Conservation (phyloP, 2,797 vertebrate genomes). For the Balearica regulorum region DNA sequence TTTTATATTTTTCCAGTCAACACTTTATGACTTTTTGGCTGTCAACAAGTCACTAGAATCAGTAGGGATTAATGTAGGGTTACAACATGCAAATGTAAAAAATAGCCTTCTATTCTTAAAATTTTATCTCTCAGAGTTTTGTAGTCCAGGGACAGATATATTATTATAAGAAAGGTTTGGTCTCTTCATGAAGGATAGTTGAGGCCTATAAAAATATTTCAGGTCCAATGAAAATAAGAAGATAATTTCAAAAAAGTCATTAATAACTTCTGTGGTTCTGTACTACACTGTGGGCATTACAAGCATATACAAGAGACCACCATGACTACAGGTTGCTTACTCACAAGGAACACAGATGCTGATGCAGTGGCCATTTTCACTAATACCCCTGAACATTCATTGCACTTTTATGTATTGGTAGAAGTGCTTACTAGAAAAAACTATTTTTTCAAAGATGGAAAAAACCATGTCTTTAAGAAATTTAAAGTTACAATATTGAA, state of each 20-base stretch:
- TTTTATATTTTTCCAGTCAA: background rate
- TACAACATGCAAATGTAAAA: background rate
- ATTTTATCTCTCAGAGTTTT: background rate
- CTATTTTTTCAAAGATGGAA: background rate
- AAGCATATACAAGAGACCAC: background rate
- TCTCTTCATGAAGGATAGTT: background rate
- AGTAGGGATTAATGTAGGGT: background rate
- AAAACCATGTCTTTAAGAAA: background rate
- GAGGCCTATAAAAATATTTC: background rate
- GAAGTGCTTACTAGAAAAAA: background rate
- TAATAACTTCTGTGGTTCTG: background rate
- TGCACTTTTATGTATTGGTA: background rate
- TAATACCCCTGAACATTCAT: background rate
- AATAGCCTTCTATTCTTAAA: background rate
- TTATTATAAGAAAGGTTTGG: background rate
- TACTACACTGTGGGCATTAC: background rate
- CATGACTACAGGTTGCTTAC: background rate
- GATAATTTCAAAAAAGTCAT: background rate
- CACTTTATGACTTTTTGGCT: background rate
- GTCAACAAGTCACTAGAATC: background rate
- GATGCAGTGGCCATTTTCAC: background rate
- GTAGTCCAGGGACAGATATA: background rate
- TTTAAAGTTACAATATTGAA: background rate
- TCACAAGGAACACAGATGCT: background rate
- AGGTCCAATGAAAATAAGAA: background rate